Base-by-base conservation (phyloP, 2,113 vertebrate species). In the Proteles cristata region DNA sequence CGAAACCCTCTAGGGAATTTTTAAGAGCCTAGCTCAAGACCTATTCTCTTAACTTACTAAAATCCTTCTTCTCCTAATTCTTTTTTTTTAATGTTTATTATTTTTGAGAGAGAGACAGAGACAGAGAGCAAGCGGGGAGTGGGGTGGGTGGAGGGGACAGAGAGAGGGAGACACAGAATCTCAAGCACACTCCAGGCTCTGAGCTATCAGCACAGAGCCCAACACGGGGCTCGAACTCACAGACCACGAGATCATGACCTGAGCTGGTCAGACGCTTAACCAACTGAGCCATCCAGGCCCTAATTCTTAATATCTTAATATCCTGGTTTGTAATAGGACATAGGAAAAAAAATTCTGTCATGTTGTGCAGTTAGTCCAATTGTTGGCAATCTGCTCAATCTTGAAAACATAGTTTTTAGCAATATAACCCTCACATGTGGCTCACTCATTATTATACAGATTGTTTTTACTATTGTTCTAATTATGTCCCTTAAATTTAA, bases 361-460 rank as follows among this genome's bases (percentile, higher is more conserved):
- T 35, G 61, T 89, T 66, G 31, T 83, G 4, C 11, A 55, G 39
- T 80, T 83, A 87, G 28, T 73, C 31, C 25, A 90, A 80, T 15
- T 39, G 8, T 50, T 90, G 80, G 31, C 15, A 94, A 19, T 91
- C 28, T 76, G n/a, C 14, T 33, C 6, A 35, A 12, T 88, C 58
- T 80, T 84, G 23, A 84, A 91, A 87, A 93, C 10, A 77, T 69
- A 55, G 66, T 61, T 96, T 95, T 74, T 31, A 83, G 74, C 28
- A 89, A 17, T 48, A 82, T 35, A 96, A 96, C 9, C 33, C 12
- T 86, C 79, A 55, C 16, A 61, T 7, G 63, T 39, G n/a, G 43
- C 16, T 88, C 76, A 73, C 35, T 93, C 5, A 66, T 5, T 92
- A 55, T 61, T 94, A 84, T 69, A 61, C 39, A 88, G 86, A 90